Base-by-base conservation (phyloP, 2,888 invertebrate species). In the Calephelis perditalis region DNA sequence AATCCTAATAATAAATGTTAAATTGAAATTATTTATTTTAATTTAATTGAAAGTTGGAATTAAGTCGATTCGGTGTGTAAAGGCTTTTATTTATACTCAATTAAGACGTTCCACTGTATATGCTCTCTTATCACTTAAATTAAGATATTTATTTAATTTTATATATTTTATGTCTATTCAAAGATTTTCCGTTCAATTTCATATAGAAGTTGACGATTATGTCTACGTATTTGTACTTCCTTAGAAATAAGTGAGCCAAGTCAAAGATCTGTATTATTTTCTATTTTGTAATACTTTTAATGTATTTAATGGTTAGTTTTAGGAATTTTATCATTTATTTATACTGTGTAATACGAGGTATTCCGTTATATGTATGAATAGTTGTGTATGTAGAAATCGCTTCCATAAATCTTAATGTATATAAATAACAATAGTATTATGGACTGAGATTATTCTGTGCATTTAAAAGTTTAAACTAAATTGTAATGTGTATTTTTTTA, bases 221-320 rank as follows among this genome's bases (percentile, higher is more conserved):
- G 73, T 74, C 59, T 65, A 64, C 79, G 72, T 86, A 83, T 82
- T 79, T 78, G 81, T 85, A 86, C 82, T 85, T 86, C 84, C 81
- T 71, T 86, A 87, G 82, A 65, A 70, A 70, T 89, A 88, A 86
- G 88, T 78, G 81, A 81, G 83, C 84, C 82, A 84, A 90, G 89
- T 89, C 89, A 90, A 87, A 89, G 89, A 90, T 90, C 89, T 90
- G 89, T 90, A 90, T 90, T 90, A 90, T 88, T 87, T 87, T 84
- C 78, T 89, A 89, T 87, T 86, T 88, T 88, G 82, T 90, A 88
- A 83, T 86, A 84, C 82, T 81, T 89, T 86, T 86, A 86, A 78
- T 84, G 78, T 85, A 86, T 88, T 86, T 83, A 82, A 79, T 77
- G 74, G 70, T 73, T 82, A 81, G 75, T 70, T 69, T 67, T 85